Base-by-base conservation (phyloP, 2,888 invertebrate genomes). In the Tanytarsus gracilentus region DNA sequence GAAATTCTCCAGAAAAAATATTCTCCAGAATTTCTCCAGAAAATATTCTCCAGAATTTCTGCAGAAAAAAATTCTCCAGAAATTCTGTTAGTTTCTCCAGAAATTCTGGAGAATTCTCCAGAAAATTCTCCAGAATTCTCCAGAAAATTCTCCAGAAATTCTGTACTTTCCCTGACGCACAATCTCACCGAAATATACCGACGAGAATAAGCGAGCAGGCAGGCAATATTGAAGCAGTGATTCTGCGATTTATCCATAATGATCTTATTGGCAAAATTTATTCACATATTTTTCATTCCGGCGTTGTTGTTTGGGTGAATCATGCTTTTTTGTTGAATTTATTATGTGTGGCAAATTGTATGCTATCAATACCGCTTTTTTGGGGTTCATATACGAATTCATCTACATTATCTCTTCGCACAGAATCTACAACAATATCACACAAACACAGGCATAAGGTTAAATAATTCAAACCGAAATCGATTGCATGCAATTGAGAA, bases 341-440 rank as follows among this genome's bases (percentile, higher is more conserved):
- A 44, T 44, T 44, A 44, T 44, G 44, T 44, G 44, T 44, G 25
- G 40, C 39, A 40, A 55, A 55, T 39, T 55, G 55, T 40, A 58
- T 30, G 58, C 18, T 58, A 58, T 58, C 58, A 58, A 58, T 48
- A 27, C n/a, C n/a, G n/a, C n/a, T n/a, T n/a, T n/a, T n/a, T n/a
- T n/a, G n/a, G n/a, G n/a, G 21, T 40, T 55, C 40, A 53, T 48
- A n/a, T n/a, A 44, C 18, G 44, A 44, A 44, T 44, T 36, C 36
- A 39, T 56, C 27, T 44, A 30, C 29, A 58, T 25, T 23, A 16
- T 16, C 21, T 23, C 23, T 33, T 44, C 30, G 51, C 16, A n/a
- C n/a, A n/a, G 21, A 11, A 44, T 44, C 44, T n/a, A n/a, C n/a
- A n/a, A n/a, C 44, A 23, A 44, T 18, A 56, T 48, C 58, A 26